Conservation (phyloP, 2,113 vertebrate species). For the Ophiodon elongatus region DNA sequence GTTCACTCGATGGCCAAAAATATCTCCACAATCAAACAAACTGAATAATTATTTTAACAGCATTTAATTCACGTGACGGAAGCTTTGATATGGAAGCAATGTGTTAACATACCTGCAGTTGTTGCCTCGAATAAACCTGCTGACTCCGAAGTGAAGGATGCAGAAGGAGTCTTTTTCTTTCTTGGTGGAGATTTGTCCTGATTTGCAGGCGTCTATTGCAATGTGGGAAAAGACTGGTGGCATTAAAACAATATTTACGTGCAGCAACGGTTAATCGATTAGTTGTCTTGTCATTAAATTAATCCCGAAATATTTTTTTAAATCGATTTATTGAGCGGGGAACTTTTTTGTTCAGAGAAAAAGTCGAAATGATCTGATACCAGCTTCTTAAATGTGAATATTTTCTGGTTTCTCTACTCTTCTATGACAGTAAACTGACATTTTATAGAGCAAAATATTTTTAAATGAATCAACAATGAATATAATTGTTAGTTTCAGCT, state of each 20-base stretch:
- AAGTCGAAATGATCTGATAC: background rate
- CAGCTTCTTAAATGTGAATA: background rate
- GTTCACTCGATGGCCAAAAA: too few relatives aligned
- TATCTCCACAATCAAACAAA: too few relatives aligned
- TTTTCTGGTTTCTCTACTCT: background rate
- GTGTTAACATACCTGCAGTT: too few relatives aligned
- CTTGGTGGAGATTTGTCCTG: slow-evolving; percentile 61
- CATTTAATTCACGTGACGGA: too few relatives aligned
- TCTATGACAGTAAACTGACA: background rate
- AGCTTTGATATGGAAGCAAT: too few relatives aligned
- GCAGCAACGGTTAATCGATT: too few relatives aligned
- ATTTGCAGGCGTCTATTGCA: slow-evolving; percentile 58
- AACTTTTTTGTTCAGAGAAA: background rate
- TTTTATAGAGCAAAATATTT: too few relatives aligned
- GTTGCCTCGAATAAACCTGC: slow-evolving; percentile 58
- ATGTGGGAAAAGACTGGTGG: background rate
- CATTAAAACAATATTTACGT: background rate
- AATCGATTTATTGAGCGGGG: background rate
- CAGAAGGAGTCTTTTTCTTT: slow-evolving; percentile 59
- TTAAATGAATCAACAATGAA: background rate
- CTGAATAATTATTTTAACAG: too few relatives aligned
- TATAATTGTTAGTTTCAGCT: background rate
- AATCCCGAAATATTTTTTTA: too few relatives aligned
- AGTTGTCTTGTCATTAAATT: too few relatives aligned
- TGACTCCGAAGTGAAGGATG: slow-evolving; percentile 32